Percentiles rank a stretch among this genome's conserved stretches.
Conservation (phyloP, 2,113 vertebrate genomes). For the Gobio gobio region DNA sequence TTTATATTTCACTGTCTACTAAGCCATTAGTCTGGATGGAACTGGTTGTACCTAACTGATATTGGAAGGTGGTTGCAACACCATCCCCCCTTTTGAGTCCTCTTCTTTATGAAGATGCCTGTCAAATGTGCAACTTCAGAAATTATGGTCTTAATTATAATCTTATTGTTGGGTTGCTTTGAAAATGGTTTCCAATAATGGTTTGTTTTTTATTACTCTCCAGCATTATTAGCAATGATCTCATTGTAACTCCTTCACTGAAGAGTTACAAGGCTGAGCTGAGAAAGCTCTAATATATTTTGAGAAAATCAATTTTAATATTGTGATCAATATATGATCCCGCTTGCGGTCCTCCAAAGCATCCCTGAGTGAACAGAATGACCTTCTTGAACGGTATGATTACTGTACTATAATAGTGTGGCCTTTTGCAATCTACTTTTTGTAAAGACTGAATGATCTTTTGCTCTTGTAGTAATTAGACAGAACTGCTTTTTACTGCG, state of each 20-base stretch:
- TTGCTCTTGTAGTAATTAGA: conserved; percentile 61
- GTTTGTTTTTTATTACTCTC: conserved; percentile 61
- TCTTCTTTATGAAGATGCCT: conserved; percentile 15
- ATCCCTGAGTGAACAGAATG: conserved; percentile 60
- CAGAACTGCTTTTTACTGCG: conserved; percentile 49
- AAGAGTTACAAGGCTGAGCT: conserved; percentile 48
- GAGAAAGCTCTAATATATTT: conserved; percentile 56
- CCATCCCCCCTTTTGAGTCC: background rate
- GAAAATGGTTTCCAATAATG: conserved; percentile 58
- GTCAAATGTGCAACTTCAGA: conserved; percentile 31
- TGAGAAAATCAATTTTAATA: conserved; percentile 72
- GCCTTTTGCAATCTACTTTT: conserved; percentile 59
- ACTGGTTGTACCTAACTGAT: background rate
- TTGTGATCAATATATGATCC: conserved; percentile 66
- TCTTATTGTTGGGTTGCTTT: conserved; percentile 49
- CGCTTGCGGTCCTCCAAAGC: conserved; percentile 63
- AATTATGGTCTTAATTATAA: conserved; percentile 58
- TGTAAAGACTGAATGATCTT: conserved; percentile 54
- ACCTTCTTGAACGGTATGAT: conserved; percentile 65
- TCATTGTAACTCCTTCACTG: conserved; percentile 31
- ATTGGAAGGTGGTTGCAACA: background rate
- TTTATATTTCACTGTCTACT: background rate
- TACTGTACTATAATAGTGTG: conserved; percentile 58
- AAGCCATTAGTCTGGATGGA: background rate
- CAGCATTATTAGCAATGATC: conserved; percentile 67